Base-by-base conservation (phyloP, 2,888 invertebrate species). In the Halictus ligatus region DNA sequence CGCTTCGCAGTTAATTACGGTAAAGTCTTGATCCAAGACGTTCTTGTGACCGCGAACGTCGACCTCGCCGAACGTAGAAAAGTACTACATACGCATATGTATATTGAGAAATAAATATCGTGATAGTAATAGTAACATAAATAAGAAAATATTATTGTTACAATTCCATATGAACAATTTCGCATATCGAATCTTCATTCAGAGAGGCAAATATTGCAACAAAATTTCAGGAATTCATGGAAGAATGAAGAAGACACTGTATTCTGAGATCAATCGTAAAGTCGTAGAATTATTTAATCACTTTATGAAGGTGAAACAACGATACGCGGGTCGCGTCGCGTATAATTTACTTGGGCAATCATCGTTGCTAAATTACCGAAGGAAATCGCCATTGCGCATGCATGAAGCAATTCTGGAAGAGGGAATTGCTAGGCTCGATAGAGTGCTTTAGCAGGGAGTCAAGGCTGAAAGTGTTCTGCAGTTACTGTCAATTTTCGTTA, bases 401-500 rank as follows among this genome's bases (percentile, higher is more conserved):
- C 76, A 88, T 79, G 58, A 74, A 48, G 85, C 73, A 78, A 81
- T 81, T 75, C 46, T 40, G 54, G 46, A 64, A 64, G 75, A 71
- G 73, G 40, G 50, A 79, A 72, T 83, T 84, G 76, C 73, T 46
- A 67, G 73, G 29, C 73, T 40, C 69, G 80, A 78, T 58, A 69
- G 78, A 86, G 84, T 83, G 64, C 76, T 75, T 83, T 35, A 46
- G 46, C n/a, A n/a, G 69, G n/a, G 46, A 77, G 48, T 76, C 64
- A 76, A 43, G 67, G 74, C 54, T 85, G 81, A 89, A 81, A 81
- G 88, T 83, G 81, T 89, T 81, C 43, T 29, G 76, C 71, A 83
- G 87, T 89, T 89, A 74, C 87, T 79, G 89, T 80, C 89, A 88
- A 84, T 89, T 85, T 88, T 75, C 83, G 88, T 89, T 85, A 87